A percentile compares a stretch with the other conserved stretches of the same genome.
Conservation (phyloP, 1,140 invertebrate species). For the Vanessa tameamea region DNA sequence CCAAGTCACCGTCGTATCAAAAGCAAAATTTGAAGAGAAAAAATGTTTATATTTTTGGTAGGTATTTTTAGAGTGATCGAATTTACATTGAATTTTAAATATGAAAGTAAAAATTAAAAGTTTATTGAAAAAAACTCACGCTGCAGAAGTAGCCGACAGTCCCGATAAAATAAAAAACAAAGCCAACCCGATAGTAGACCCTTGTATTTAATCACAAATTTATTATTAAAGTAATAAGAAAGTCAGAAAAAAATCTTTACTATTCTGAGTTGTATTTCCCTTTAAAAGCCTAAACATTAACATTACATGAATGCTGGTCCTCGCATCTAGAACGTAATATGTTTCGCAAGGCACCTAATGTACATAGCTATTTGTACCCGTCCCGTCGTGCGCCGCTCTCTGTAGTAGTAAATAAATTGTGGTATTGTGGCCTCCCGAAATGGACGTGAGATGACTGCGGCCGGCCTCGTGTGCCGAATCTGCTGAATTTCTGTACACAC, state of each 20-base stretch:
- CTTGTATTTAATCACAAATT: too few relatives aligned
- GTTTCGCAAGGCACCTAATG: slow-evolving; percentile 30
- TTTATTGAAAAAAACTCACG: too few relatives aligned
- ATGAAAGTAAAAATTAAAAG: too few relatives aligned
- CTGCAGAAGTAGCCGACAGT: too few relatives aligned
- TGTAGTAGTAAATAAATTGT: slow-evolving; percentile 36
- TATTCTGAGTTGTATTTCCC: background rate
- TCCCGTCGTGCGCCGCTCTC: slow-evolving; percentile 7
- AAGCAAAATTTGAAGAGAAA: too few relatives aligned
- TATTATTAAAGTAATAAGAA: too few relatives aligned
- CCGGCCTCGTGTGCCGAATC: slow-evolving; percentile 20
- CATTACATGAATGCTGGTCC: background rate
- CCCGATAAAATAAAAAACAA: too few relatives aligned
- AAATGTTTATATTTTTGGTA: too few relatives aligned
- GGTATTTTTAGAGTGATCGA: too few relatives aligned
- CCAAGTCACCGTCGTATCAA: too few relatives aligned
- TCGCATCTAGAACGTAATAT: slow-evolving; percentile 11
- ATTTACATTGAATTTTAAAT: too few relatives aligned
- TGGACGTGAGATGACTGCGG: slow-evolving; percentile 36
- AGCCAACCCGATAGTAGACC: too few relatives aligned
- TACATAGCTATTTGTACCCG: slow-evolving; percentile 31
- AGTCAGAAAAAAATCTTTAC: background rate
- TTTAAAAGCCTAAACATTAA: background rate
- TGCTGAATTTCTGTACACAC: slow-evolving; percentile 29
- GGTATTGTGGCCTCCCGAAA: slow-evolving; percentile 29